phyloP scores from a whole-genome alignment of 35 echinoderm and acorn worm genomes.

The Ophiothrix spiculata region DNA sequence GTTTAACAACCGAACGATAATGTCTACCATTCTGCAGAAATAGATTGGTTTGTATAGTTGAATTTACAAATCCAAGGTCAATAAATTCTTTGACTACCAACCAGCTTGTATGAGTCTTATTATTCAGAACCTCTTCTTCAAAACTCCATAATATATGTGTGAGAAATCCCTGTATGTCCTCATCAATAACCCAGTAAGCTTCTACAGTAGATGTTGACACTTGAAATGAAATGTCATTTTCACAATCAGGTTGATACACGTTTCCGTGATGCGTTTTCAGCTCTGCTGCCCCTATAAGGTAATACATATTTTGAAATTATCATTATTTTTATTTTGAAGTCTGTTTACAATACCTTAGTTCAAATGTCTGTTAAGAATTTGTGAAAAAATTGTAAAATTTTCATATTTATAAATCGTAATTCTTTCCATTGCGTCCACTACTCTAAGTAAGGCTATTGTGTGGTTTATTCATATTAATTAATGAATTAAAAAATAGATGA shows the following conservation, averaged over 20 bases:
- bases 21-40: neutral
- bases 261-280: neutral
- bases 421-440: too few relatives aligned
- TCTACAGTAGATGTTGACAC: slow-evolving; percentile 4
- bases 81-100: neutral
- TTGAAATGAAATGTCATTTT: slow-evolving; percentile 29
- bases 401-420: too few relatives aligned
- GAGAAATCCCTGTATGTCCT: slow-evolving; percentile 1
- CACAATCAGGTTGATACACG: neutral
- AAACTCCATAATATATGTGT: slow-evolving; percentile 22
- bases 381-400: too few relatives aligned
- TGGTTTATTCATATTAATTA: too few relatives aligned
- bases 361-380: too few relatives aligned
- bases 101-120: neutral
- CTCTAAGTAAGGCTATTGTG: too few relatives aligned
- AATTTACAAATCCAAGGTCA: neutral
- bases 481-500: too few relatives aligned
- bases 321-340: too few relatives aligned
- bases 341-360: too few relatives aligned
- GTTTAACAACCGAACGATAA: slow-evolving; percentile 1
- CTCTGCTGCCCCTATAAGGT: too few relatives aligned
- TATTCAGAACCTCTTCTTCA: slow-evolving; percentile 2
- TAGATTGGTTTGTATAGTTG: neutral
- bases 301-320: too few relatives aligned
- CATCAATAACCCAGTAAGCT: slow-evolving; percentile 10